Evolutionary conservation across 2,888 invertebrate genomes (phyloP).

Genomic region (Troides oblongomaculatus): DNA sequence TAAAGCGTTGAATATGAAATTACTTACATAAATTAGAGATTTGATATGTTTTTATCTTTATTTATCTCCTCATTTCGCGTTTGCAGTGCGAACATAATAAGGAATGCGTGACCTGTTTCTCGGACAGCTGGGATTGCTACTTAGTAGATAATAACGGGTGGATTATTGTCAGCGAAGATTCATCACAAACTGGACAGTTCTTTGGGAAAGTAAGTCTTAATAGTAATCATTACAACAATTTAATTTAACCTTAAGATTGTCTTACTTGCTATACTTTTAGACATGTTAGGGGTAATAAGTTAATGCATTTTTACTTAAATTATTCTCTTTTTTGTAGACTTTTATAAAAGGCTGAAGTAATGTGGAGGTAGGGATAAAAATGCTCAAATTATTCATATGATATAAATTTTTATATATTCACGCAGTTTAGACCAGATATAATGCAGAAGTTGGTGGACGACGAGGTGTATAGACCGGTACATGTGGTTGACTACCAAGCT

Average conservation of each 20-base stretch:
- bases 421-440: conserved; percentile 82
- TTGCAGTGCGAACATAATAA: conserved; percentile 72
- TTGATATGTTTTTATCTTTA: background rate
- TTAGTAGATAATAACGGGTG: conserved; percentile 95
- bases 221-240: background rate
- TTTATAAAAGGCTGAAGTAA: too few species aligned
- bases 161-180: conserved; percentile 87
- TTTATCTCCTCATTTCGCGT: conserved; percentile 29
- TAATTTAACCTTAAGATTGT: too few species aligned
- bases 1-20: background rate
- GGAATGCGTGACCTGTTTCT: conserved; percentile 71
- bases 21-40: too few species aligned
- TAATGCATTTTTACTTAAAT: too few species aligned
- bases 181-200: conserved; percentile 88
- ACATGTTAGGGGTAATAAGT: too few species aligned
- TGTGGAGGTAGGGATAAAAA: too few species aligned
- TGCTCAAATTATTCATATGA: too few species aligned
- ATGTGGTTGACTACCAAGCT: conserved; percentile 93
- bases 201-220: conserved; percentile 85
- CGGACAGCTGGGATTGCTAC: conserved; percentile 87
- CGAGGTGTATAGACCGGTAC: conserved; percentile 86
- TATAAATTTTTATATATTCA: too few species aligned
- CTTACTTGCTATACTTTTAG: too few species aligned
- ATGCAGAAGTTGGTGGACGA: conserved; percentile 87
- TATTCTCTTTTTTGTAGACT: too few species aligned